Conservation (phyloP, 92 coral and sea anemone species). For the Muricea muricata region DNA sequence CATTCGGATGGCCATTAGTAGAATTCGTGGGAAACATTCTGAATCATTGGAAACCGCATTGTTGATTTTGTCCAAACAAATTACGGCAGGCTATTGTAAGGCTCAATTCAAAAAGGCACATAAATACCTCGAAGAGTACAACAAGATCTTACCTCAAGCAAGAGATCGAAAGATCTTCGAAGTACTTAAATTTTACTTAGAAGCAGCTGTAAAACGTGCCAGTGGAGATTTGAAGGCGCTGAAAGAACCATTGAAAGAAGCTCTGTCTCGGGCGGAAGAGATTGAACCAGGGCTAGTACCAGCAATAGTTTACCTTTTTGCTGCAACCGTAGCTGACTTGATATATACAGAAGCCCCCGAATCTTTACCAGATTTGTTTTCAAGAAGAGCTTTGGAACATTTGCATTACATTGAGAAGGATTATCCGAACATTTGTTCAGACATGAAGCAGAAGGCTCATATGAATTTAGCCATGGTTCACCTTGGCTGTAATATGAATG, state of each 20-base stretch:
- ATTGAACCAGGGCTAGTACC: constrained; percentile 46
- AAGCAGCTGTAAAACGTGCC: constrained; percentile 45
- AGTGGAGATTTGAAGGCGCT: constrained; percentile 32
- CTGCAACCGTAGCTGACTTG: constrained; percentile 28
- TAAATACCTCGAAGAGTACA: neutral
- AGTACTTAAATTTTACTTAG: constrained; percentile 6
- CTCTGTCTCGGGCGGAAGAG: constrained; percentile 19
- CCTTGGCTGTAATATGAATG: neutral
- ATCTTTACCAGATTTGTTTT: neutral
- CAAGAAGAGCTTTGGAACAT: neutral
- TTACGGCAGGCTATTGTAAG: constrained; percentile 4
- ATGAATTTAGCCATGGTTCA: neutral
- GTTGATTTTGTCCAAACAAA: constrained; percentile 22
- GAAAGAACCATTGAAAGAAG: neutral
- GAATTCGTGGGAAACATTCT: neutral
- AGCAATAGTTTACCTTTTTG: constrained; percentile 30
- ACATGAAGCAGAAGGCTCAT: constrained; percentile 29
- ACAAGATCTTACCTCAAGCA: neutral
- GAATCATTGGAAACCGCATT: neutral
- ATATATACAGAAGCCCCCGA: neutral
- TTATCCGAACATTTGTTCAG: neutral
- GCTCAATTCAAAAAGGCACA: constrained; percentile 18
- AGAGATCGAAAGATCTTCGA: constrained; percentile 27
- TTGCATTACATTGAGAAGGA: neutral
- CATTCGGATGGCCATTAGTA: neutral